These are phyloP conservation scores for Uromys caudimaculatus DNA, from an alignment of 2,797 vertebrate genomes.

Conservation along the genomic window DNA sequence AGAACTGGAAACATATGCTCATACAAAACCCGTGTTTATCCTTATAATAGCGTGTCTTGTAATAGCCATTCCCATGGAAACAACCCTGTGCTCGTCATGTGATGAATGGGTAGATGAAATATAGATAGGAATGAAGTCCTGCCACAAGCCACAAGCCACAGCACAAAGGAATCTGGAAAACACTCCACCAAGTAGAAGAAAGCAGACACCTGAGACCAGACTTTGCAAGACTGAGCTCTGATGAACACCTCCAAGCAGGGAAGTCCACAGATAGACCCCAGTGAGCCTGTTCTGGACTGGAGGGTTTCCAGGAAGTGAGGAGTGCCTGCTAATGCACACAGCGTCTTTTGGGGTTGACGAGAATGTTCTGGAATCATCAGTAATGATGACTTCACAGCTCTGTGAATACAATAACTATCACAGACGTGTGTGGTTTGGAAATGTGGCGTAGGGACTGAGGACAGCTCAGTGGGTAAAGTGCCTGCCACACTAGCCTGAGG, in stretches of 20 bases:
- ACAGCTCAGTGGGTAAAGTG: neutral
- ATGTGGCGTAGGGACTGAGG: neutral
- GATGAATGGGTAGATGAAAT: neutral
- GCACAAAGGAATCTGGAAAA: neutral
- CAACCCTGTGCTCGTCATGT: neutral
- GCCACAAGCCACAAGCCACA: accelerated
- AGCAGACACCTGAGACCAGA: neutral
- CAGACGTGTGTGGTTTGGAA: neutral
- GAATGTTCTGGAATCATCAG: neutral
- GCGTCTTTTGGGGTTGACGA: neutral
- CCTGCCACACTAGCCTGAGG: neutral
- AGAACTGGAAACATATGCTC: neutral
- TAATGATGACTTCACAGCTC: neutral
- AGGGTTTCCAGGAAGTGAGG: accelerated
- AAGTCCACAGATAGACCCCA: too few relatives aligned
- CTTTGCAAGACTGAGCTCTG: neutral
- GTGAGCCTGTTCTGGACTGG: neutral
- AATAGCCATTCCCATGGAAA: neutral
- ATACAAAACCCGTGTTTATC: neutral
- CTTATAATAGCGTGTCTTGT: neutral
- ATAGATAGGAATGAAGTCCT: neutral
- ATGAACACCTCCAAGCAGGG: too few relatives aligned
- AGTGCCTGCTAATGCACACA: neutral
- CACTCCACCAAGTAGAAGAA: neutral
- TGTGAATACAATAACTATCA: neutral